These are phyloP conservation scores for Orthosia cruda DNA, from an alignment of 2,888 invertebrate species.

Conservation along the genomic window DNA sequence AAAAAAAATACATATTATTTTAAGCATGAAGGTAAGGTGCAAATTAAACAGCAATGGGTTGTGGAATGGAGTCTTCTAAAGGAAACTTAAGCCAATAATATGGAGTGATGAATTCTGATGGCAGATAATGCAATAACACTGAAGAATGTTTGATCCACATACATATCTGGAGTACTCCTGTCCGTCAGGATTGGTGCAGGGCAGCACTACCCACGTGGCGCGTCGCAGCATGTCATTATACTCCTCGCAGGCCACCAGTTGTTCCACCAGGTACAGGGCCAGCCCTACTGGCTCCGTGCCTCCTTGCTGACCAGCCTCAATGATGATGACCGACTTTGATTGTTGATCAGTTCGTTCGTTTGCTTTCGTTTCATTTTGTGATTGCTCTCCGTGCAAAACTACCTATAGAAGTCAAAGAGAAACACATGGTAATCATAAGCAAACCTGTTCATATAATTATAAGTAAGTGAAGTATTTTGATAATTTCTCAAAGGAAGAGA, in stretches of 20 bases:
- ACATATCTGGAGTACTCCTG: slow-evolving; percentile 83
- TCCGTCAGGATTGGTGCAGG: slow-evolving; percentile 86
- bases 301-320: slow-evolving; percentile 86
- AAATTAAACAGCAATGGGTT: background rate
- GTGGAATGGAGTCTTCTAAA: background rate
- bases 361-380: fast-evolving
- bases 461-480: too few species aligned
- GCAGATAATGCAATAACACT: slow-evolving; percentile 1
- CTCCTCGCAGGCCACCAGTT: slow-evolving; percentile 84
- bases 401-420: slow-evolving; percentile 33
- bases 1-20: slow-evolving; percentile 18
- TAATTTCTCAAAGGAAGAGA: too few species aligned
- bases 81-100: background rate
- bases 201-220: slow-evolving; percentile 84
- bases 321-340: slow-evolving; percentile 78
- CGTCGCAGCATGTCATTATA: slow-evolving; percentile 77
- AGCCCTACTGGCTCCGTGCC: slow-evolving; percentile 79
- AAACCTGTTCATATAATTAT: too few species aligned
- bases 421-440: too few species aligned
- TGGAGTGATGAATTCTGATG: background rate
- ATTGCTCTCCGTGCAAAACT: background rate
- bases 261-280: slow-evolving; percentile 82
- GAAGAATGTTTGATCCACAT: slow-evolving; percentile 58
- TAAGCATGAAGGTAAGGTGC: background rate
- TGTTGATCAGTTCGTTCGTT: slow-evolving; percentile 24